Evolutionary conservation across 1,140 invertebrate species (phyloP).

Genomic region (Oncopeltus fasciatus): DNA sequence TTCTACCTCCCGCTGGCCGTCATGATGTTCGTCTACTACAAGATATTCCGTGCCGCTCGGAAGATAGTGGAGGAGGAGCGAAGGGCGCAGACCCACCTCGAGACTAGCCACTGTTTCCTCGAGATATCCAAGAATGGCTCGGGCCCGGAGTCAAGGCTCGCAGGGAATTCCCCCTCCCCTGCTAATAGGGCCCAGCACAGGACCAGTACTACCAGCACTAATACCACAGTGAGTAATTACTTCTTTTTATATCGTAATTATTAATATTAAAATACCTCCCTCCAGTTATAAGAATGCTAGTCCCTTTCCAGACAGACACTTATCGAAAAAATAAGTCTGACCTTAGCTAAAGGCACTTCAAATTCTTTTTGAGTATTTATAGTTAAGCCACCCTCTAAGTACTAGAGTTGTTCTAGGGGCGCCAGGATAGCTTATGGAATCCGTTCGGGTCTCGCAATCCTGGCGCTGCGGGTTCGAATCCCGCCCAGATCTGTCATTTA

Average conservation of each 20-base stretch:
- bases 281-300: too few species aligned
- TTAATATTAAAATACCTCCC: too few species aligned
- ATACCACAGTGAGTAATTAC: slow-evolving; percentile 40
- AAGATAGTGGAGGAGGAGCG: slow-evolving; percentile 73
- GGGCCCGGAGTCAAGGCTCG: slow-evolving; percentile 42
- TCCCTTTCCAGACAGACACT: too few species aligned
- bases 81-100: slow-evolving; percentile 66
- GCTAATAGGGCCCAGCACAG: slow-evolving; percentile 33
- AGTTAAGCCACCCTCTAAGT: too few species aligned
- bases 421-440: too few species aligned
- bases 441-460: too few species aligned
- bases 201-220: slow-evolving; percentile 41
- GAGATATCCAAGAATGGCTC: slow-evolving; percentile 52
- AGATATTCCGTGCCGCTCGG: slow-evolving; percentile 72
- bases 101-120: slow-evolving; percentile 54
- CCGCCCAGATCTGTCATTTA: too few species aligned
- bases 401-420: too few species aligned
- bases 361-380: too few species aligned
- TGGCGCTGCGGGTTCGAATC: too few species aligned
- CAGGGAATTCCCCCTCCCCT: slow-evolving; percentile 31
- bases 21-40: slow-evolving; percentile 83
- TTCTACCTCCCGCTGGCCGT: slow-evolving; percentile 80
- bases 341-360: too few species aligned
- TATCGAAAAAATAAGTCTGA: too few species aligned
- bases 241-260: neutral